phyloP scores from a whole-genome alignment of 2,113 vertebrate species.

The Alexandromys fortis region DNA sequence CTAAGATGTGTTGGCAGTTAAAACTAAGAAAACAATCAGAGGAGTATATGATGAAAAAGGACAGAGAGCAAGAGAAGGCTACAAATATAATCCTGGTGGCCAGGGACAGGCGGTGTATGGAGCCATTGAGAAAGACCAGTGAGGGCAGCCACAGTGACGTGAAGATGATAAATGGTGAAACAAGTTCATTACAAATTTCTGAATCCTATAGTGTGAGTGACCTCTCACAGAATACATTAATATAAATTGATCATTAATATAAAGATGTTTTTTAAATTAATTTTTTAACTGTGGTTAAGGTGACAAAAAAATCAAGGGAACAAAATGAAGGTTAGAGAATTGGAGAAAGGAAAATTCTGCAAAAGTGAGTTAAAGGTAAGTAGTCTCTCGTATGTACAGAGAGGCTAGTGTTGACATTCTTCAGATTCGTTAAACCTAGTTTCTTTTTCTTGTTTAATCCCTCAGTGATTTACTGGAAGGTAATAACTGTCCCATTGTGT shows the following conservation, averaged over 20 bases:
- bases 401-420: neutral
- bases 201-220: neutral
- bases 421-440: neutral
- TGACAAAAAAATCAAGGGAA: neutral
- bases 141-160: neutral
- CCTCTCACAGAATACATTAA: constrained; percentile 8
- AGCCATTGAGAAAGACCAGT: neutral
- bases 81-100: too few relatives aligned
- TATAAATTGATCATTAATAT: constrained; percentile 15
- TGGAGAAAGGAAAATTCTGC: neutral
- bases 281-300: neutral
- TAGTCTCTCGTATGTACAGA: neutral
- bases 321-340: neutral
- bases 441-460: neutral
- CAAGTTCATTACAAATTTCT: neutral
- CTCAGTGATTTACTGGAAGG: neutral
- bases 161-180: neutral
- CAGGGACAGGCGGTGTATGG: neutral
- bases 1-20: neutral
- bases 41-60: neutral
- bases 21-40: neutral
- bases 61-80: neutral
- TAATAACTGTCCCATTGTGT: neutral
- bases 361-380: neutral
- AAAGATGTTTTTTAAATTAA: neutral